phyloP scores from a whole-genome alignment of 2,888 invertebrate genomes.

The Brachypalpus laphriformis region DNA sequence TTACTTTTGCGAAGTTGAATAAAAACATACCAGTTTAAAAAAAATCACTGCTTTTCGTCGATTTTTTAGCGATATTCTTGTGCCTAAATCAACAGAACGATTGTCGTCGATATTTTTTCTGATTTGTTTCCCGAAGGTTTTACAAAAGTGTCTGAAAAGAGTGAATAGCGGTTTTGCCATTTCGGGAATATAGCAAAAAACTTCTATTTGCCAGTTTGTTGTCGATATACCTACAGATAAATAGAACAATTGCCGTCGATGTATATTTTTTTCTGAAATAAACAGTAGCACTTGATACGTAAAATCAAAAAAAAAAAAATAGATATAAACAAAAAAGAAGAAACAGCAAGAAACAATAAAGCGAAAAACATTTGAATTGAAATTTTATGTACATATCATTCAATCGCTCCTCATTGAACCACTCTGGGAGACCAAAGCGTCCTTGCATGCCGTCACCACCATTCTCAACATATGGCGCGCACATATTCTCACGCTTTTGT shows the following conservation, averaged over 20 bases:
- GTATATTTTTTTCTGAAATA: not conserved
- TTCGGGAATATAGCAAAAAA: too few species aligned
- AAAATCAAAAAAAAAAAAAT: not conserved
- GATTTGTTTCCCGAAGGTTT: too few species aligned
- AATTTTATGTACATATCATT: slow-evolving; percentile 79
- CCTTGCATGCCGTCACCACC: slow-evolving; percentile 76
- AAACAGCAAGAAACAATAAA: slow-evolving; percentile 2
- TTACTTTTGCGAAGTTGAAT: too few species aligned
- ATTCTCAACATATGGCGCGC: slow-evolving; percentile 83
- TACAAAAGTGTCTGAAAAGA: too few species aligned
- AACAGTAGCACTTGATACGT: slow-evolving; percentile 1
- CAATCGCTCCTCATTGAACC: slow-evolving; percentile 83
- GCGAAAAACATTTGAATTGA: slow-evolving; percentile 22
- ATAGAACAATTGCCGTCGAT: slow-evolving; percentile 56
- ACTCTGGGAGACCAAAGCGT: slow-evolving; percentile 82
- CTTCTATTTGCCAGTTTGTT: too few species aligned
- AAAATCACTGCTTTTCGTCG: too few species aligned
- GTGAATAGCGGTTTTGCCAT: too few species aligned
- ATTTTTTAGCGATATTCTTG: too few species aligned
- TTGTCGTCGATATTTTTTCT: too few species aligned
- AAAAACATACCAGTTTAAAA: too few species aligned
- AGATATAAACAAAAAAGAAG: not conserved
- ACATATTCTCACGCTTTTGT: slow-evolving; percentile 83
- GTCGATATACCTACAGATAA: not conserved
- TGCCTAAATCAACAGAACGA: too few species aligned